Evolutionary conservation across 1,140 invertebrate species (phyloP), one percentile per base, ranked within the genome.

Genomic region (Scaptodrosophila lebanonensis): DNA sequence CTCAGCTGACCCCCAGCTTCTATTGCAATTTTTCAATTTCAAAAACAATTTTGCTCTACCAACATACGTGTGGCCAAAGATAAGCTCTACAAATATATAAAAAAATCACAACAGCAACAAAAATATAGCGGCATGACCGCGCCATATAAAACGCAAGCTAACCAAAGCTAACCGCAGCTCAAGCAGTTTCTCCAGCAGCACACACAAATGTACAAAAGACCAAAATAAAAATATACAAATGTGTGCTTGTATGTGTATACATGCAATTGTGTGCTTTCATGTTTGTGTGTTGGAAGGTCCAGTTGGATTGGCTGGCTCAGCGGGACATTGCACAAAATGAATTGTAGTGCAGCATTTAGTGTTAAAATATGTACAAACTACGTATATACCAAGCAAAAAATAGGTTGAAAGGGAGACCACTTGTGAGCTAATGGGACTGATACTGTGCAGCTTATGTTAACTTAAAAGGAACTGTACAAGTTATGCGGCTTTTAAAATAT

Each of bases 1-100:
- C 60, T 63, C 50, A 38, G 43, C 64, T 51, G 39, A 49, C 48
- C 35, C 58, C 53, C 65, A 79, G 75, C 73, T 82, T 79, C 69
- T 75, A 79, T 79, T 82, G 73, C 73, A 79, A 79, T 79, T 79
- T 79, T 79, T 79, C 73, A 79, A 79, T 79, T 79, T 79, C 75
- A 79, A 79, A 79, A 79, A 79, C 73, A 79, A 79, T 79, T 79
- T 79, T 79, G 69, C 75, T 82, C 75, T 66, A 65, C 73, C 73
- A 79, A 79, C 75, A 79, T 82, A 79, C 73, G 73, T 79, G 73
- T 79, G 73, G 73, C 82, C 73, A 79, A 82, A 79, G 75, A 79
- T 79, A 79, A 79, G 73, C 73, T 79, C 65, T 69, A 75, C 75
- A 79, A 79, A 79, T 59, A 64, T 59, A 64, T 59, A 56, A 58